phyloP scores from a whole-genome alignment of 2,113 vertebrate species.

The Myiagra hebetior region DNA sequence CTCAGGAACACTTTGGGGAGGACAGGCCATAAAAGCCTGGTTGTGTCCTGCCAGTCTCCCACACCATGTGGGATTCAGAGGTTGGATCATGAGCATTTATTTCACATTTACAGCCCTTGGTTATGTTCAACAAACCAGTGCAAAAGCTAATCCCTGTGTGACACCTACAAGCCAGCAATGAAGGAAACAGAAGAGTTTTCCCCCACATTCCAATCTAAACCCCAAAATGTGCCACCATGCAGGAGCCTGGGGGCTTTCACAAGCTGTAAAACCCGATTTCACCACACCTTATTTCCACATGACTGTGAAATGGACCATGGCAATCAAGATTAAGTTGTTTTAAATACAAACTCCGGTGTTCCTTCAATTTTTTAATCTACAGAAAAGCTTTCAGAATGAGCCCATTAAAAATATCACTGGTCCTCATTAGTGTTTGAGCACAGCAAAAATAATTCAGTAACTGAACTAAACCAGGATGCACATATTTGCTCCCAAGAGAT shows the following conservation, averaged over 20 bases:
- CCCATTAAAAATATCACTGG: not conserved
- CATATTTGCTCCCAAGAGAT: not conserved
- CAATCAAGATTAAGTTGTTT: not conserved
- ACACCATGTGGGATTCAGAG: not conserved
- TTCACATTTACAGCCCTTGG: not conserved
- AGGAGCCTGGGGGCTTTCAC: not conserved
- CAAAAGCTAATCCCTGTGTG: not conserved
- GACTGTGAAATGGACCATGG: fast-evolving
- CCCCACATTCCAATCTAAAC: not conserved
- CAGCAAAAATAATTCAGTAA: not conserved
- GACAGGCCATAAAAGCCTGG: not conserved
- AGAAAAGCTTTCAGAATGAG: not conserved
- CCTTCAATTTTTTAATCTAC: not conserved
- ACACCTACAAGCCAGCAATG: not conserved
- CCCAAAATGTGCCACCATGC: not conserved
- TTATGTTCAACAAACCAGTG: not conserved
- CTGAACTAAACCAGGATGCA: not conserved
- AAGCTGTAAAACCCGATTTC: not conserved
- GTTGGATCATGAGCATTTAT: not conserved
- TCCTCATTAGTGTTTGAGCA: not conserved
- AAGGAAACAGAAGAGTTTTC: not conserved
- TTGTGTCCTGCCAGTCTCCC: not conserved
- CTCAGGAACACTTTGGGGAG: not conserved
- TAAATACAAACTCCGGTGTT: not conserved
- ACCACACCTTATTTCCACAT: not conserved